phyloP scores from a whole-genome alignment of 2,113 vertebrate genomes.

The Rana temporaria region DNA sequence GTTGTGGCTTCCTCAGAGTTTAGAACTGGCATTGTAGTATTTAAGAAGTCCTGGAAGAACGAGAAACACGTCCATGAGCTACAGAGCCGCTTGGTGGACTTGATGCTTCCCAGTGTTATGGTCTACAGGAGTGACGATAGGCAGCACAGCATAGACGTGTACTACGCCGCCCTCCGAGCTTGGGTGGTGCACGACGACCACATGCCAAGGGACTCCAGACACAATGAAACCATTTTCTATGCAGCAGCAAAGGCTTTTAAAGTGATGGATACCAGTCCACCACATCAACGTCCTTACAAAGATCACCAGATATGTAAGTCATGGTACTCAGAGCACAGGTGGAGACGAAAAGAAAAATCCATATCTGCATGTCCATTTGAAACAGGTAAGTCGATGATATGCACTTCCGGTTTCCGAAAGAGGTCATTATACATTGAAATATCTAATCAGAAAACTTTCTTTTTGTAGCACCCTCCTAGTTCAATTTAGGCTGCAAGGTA shows the following conservation, averaged over 20 bases:
- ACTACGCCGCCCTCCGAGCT: constrained; percentile 78
- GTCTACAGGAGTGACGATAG: constrained; percentile 80
- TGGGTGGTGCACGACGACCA: constrained; percentile 75
- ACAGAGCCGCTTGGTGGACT: constrained; percentile 72
- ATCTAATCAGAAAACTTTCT: too few relatives aligned
- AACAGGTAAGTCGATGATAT: constrained; percentile 74
- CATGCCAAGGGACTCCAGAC: constrained; percentile 37
- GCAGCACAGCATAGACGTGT: constrained; percentile 73
- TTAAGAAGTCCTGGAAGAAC: constrained; percentile 84
- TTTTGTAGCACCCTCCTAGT: too few relatives aligned
- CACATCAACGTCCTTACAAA: constrained; percentile 76
- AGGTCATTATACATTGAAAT: too few relatives aligned
- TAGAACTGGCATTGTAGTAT: constrained; percentile 77
- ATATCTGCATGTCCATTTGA: constrained; percentile 81
- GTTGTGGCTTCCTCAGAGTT: constrained; percentile 79
- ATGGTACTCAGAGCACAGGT: constrained; percentile 82
- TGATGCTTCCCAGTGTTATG: constrained; percentile 82
- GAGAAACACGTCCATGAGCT: constrained; percentile 66
- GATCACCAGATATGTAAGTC: constrained; percentile 79
- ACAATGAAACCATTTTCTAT: constrained; percentile 65
- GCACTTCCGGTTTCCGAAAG: too few relatives aligned
- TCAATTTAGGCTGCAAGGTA: too few relatives aligned
- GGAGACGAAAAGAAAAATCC: constrained; percentile 75
- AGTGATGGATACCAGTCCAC: constrained; percentile 73
- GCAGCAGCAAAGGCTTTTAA: constrained; percentile 75